A percentile compares a stretch with the other conserved stretches of the same genome.
These are phyloP conservation scores for Subanguina moxae DNA, from an alignment of 1,140 invertebrate genomes.

Conservation along the genomic window DNA sequence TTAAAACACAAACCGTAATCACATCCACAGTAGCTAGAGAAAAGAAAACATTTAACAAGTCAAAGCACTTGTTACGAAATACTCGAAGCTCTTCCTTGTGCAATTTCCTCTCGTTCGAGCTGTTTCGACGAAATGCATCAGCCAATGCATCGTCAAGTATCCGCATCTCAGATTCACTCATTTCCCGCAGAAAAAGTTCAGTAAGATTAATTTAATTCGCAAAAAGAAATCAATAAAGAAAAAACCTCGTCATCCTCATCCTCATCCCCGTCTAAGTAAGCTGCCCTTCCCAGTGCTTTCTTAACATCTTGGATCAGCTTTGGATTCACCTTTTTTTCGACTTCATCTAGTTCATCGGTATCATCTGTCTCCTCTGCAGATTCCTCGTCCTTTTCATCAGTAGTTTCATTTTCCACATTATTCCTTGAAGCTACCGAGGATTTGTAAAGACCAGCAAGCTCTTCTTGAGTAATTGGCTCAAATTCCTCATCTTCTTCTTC, in stretches of 20 bases:
- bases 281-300: background rate
- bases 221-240: background rate
- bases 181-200: background rate
- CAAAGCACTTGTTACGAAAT: background rate
- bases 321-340: background rate
- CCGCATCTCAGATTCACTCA: conserved; percentile 2
- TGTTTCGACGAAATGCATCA: background rate
- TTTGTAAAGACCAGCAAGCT: background rate
- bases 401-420: background rate
- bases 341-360: background rate
- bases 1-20: background rate
- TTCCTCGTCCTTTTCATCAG: background rate
- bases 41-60: background rate
- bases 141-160: background rate
- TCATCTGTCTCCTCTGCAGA: background rate
- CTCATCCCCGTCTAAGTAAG: background rate
- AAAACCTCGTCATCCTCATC: background rate
- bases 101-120: background rate
- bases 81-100: conserved; percentile 4
- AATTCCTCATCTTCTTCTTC: background rate
- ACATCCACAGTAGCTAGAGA: background rate
- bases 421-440: background rate
- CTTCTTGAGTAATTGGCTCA: background rate
- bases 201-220: background rate
- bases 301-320: background rate